Percentiles rank a stretch among this genome's conserved stretches.
Evolutionary conservation across 1,140 invertebrate species (phyloP).

Genomic region (Pachyrhynchus sulphureomaculatus): DNA sequence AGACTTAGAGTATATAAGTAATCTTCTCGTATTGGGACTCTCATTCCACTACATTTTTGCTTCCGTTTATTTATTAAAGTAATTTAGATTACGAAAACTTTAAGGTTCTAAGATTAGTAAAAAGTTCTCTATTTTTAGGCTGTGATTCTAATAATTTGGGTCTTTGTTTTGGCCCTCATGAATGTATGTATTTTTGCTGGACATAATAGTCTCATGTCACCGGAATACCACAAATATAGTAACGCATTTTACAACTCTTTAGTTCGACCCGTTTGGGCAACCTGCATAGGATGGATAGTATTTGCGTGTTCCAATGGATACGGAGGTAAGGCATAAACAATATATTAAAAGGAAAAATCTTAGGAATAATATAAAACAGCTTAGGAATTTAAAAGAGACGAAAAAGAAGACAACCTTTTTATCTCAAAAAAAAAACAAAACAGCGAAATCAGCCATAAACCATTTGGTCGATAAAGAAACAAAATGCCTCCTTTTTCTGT

Average conservation of each 20-base stretch:
- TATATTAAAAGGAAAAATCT: no score
- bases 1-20: no score
- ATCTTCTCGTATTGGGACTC: no score
- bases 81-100: background rate
- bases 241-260: slow-evolving; percentile 64
- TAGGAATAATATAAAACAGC: no score
- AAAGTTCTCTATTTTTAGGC: background rate
- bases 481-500: no score
- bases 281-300: slow-evolving; percentile 66
- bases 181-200: slow-evolving; percentile 38
- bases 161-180: slow-evolving; percentile 18
- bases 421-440: no score
- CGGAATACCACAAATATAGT: slow-evolving; percentile 49
- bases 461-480: no score
- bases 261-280: slow-evolving; percentile 58
- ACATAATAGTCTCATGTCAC: slow-evolving; percentile 23
- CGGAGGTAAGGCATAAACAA: slow-evolving; percentile 59
- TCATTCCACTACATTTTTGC: background rate
- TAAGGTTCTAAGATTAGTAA: background rate
- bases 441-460: no score
- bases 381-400: no score
- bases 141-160: slow-evolving; percentile 26
- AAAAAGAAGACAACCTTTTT: no score
- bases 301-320: slow-evolving; percentile 66
- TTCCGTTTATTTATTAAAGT: background rate